Evolutionary conservation across 2,113 vertebrate genomes (phyloP), one percentile per base, ranked within the genome.

Genomic region (Setophaga kirtlandii): DNA sequence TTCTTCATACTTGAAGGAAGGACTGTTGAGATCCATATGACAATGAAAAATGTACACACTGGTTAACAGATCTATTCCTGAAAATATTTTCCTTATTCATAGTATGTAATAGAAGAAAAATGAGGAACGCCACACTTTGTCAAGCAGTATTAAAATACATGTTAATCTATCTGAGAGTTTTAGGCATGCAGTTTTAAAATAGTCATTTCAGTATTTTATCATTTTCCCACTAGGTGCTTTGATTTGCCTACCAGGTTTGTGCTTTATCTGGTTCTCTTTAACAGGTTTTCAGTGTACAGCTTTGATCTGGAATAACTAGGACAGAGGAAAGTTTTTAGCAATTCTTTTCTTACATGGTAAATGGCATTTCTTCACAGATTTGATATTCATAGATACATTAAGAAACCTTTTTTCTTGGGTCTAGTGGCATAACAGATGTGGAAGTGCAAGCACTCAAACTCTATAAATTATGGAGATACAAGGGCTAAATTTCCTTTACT

Each of bases 221-320:
- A 60, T 92, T 90, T 97, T 59, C 64, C 52, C 31, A 28, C 30
- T 69, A 49, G 14, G 58, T 96, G 53, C 24, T 78, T 94, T 92
- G 73, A 87, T 95, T 94, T 89, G 56, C 65, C 69, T 87, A 87
- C 82, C 21, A 82, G 69, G 69, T 91, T 84, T 95, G 60, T 82
- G 79, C 74, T 97, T 90, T 80, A 62, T 83, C 49, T 87, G 31
- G 19, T 56, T 92, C 52, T 64, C 47, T 89, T 78, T 87, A 75
- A 64, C 60, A 75, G 64, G 52, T 71, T 95, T 94, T 84, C 69
- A 49, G 20, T 55, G 24, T 21, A 41, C 41, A 37, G 65, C 73
- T 92, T 94, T 96, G 80, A 91, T 87, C 60, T 94, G 60, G 41
- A 91, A 49, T 82, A 95, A 93, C 44, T 87, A 24, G 35, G 64